Evolutionary conservation across 2,113 vertebrate genomes (phyloP).

Genomic region (Ptilonorhynchus violaceus): DNA sequence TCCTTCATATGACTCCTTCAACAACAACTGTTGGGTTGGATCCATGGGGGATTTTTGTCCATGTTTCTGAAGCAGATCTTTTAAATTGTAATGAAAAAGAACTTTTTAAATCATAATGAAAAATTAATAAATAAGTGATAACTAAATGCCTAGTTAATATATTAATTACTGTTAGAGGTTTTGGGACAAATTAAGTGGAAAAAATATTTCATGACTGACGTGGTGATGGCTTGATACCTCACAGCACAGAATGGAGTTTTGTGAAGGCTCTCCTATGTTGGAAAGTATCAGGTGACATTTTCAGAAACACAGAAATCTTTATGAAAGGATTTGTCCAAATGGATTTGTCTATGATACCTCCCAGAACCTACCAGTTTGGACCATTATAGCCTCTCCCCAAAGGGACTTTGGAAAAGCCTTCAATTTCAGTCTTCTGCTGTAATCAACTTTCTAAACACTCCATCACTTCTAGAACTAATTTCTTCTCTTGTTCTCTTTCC

Average conservation of each 20-base stretch:
- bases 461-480: neutral
- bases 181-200: neutral
- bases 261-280: fast-evolving
- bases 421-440: neutral
- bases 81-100: neutral
- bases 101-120: neutral
- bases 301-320: neutral
- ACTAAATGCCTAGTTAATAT: neutral
- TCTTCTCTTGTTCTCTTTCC: neutral
- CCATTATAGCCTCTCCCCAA: neutral
- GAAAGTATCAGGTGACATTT: neutral
- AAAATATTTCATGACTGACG: neutral
- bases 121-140: neutral
- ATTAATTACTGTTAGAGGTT: neutral
- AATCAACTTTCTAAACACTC: neutral
- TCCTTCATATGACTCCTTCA: neutral
- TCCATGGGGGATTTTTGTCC: fast-evolving
- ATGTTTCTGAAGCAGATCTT: neutral
- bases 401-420: neutral
- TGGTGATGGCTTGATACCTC: neutral
- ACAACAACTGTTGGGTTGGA: neutral
- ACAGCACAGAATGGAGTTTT: neutral
- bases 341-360: neutral
- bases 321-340: neutral
- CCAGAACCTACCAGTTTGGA: neutral